Evolutionary conservation across 2,797 vertebrate genomes (phyloP).

Genomic region (Pampus argenteus): DNA sequence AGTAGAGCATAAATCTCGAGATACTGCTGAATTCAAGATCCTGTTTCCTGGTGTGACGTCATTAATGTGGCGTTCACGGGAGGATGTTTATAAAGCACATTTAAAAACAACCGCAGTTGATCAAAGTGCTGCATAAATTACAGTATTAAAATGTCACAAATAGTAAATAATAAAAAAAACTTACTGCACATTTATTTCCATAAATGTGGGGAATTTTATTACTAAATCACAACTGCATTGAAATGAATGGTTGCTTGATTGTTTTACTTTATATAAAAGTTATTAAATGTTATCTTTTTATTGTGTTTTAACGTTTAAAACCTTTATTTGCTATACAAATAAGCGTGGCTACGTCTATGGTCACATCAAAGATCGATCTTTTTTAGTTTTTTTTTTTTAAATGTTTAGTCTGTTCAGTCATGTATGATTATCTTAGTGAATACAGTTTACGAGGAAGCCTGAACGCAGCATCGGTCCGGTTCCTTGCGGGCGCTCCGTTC

Average conservation of each 20-base stretch:
- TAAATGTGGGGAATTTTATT: fast-evolving
- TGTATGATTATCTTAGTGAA: not conserved
- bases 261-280: not conserved
- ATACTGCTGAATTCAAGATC: constrained; percentile 11
- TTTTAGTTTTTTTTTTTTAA: too few relatives aligned
- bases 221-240: not conserved
- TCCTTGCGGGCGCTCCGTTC: constrained; percentile 54
- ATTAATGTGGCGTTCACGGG: constrained; percentile 56
- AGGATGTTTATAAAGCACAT: not conserved
- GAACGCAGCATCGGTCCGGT: constrained; percentile 55
- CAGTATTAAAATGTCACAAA: too few relatives aligned
- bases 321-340: not conserved
- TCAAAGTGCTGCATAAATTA: too few relatives aligned
- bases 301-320: too few relatives aligned
- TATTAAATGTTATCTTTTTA: not conserved
- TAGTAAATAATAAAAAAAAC: too few relatives aligned
- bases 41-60: constrained; percentile 61
- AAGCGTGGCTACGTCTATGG: too few relatives aligned
- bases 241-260: not conserved
- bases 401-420: too few relatives aligned
- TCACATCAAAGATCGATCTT: too few relatives aligned
- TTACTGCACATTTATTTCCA: not conserved
- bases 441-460: not conserved
- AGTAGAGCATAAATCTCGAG: constrained; percentile 2
- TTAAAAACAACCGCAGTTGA: too few relatives aligned